A percentile compares a stretch with the other conserved stretches of the same genome.
phyloP scores from a whole-genome alignment of 2,888 invertebrate species.

The Lepetodrilus schrolli region DNA sequence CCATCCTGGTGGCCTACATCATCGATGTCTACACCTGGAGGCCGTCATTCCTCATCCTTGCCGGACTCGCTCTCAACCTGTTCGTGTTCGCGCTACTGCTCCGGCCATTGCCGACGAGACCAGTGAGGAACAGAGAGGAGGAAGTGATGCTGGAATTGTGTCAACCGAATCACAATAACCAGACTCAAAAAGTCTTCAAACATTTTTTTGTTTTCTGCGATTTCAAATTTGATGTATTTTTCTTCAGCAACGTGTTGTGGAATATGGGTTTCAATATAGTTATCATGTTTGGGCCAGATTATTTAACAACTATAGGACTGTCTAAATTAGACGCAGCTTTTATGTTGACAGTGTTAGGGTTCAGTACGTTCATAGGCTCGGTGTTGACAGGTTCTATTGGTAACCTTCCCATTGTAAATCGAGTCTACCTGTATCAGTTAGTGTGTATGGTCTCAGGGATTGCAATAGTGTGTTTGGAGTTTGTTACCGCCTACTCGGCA shows the following conservation, averaged over 20 bases:
- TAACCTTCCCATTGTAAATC: slow-evolving; percentile 46
- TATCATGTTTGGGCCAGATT: slow-evolving; percentile 54
- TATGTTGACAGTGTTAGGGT: slow-evolving; percentile 46
- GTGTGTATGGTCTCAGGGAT: slow-evolving; percentile 50
- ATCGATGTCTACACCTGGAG: slow-evolving; percentile 61
- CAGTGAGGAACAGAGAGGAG: not conserved
- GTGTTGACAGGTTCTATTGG: slow-evolving; percentile 54
- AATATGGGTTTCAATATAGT: slow-evolving; percentile 39
- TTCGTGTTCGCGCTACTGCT: slow-evolving; percentile 55
- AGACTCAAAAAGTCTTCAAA: slow-evolving; percentile 26
- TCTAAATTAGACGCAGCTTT: slow-evolving; percentile 44
- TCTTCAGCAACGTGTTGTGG: slow-evolving; percentile 28
- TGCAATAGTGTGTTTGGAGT: slow-evolving; percentile 36
- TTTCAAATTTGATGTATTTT: slow-evolving; percentile 28
- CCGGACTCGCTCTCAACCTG: slow-evolving; percentile 55
- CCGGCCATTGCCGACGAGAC: slow-evolving; percentile 44
- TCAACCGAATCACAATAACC: not conserved
- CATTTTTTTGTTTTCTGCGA: slow-evolving; percentile 18
- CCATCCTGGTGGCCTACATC: slow-evolving; percentile 51
- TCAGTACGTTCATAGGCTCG: slow-evolving; percentile 55
- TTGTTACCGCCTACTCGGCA: not conserved
- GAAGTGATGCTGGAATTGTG: not conserved
- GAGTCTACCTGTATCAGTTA: slow-evolving; percentile 46
- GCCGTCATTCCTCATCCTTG: slow-evolving; percentile 58
- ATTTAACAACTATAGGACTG: slow-evolving; percentile 47